A percentile compares a stretch with the other conserved stretches of the same genome.
These are phyloP conservation scores for Acridotheres tristis DNA, from an alignment of 2,797 vertebrate species.

Conservation along the genomic window DNA sequence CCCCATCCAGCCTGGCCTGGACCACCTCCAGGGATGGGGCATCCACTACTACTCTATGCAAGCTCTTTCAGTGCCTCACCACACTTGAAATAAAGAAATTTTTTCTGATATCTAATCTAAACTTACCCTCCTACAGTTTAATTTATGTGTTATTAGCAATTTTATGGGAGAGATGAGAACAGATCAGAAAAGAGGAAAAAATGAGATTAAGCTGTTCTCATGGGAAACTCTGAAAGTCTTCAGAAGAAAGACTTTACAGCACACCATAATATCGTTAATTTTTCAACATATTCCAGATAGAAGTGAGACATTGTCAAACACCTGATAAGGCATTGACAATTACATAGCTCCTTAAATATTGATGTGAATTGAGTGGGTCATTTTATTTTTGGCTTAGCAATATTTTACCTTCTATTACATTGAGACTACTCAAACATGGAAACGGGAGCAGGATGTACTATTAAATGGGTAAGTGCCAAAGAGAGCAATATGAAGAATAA, in stretches of 20 bases:
- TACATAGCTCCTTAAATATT: conserved; percentile 27
- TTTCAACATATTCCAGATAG: background rate
- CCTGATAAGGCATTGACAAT: background rate
- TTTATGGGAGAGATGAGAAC: background rate
- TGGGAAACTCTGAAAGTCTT: background rate
- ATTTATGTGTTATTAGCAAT: background rate
- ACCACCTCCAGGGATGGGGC: background rate
- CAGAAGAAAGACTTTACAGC: background rate
- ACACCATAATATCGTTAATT: background rate
- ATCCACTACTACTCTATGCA: background rate
- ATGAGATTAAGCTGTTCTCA: background rate
- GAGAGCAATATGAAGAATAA: conserved; percentile 40
- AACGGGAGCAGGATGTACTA: background rate
- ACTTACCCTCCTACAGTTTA: background rate
- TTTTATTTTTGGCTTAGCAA: background rate
- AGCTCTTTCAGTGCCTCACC: background rate
- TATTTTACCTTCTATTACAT: background rate
- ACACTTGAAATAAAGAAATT: background rate
- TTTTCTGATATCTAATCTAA: background rate
- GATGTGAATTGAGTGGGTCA: background rate
- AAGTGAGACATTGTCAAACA: background rate
- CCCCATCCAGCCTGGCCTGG: background rate
- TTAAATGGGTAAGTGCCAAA: background rate
- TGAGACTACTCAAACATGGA: background rate
- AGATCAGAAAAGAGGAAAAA: background rate